Percentiles rank a stretch among this genome's conserved stretches.
These are phyloP conservation scores for Caenorhabditis becei DNA, from an alignment of 2,888 invertebrate species.

Conservation along the genomic window DNA sequence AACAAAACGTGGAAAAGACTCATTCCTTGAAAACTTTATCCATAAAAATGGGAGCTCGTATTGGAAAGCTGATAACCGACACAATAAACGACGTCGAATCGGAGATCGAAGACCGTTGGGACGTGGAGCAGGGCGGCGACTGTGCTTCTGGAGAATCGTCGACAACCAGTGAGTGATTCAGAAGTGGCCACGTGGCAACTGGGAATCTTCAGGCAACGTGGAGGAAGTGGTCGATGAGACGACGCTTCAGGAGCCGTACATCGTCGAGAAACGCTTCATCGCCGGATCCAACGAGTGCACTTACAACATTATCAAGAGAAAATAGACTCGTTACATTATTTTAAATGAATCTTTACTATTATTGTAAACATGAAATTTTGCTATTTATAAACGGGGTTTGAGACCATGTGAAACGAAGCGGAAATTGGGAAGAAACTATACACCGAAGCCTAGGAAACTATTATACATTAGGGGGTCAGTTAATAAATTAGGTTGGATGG, in stretches of 20 bases:
- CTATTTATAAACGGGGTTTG: not conserved
- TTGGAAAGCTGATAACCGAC: slow-evolving; percentile 29
- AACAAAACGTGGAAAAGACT: not conserved
- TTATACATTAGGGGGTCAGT: slow-evolving; percentile 16
- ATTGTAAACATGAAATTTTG: no score
- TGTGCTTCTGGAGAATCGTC: not conserved
- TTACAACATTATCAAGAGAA: slow-evolving; percentile 36
- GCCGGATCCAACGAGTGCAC: slow-evolving; percentile 25
- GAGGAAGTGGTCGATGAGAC: not conserved
- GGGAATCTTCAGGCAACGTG: not conserved
- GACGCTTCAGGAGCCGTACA: slow-evolving; percentile 12
- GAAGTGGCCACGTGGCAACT: no score
- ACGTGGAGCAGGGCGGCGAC: slow-evolving; percentile 25
- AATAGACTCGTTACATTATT: no score
- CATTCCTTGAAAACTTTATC: not conserved
- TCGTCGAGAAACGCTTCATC: slow-evolving; percentile 43
- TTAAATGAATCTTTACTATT: no score
- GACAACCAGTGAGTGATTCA: not conserved
- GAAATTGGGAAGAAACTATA: slow-evolving; percentile 20
- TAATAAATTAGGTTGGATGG: slow-evolving; percentile 15
- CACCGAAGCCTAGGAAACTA: slow-evolving; percentile 36
- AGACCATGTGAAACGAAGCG: slow-evolving; percentile 10
- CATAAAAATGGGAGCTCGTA: slow-evolving; percentile 36
- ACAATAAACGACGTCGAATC: slow-evolving; percentile 13
- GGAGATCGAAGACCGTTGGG: not conserved